Conservation (phyloP, 2,797 vertebrate genomes). For the Sebastes matsubarae region DNA sequence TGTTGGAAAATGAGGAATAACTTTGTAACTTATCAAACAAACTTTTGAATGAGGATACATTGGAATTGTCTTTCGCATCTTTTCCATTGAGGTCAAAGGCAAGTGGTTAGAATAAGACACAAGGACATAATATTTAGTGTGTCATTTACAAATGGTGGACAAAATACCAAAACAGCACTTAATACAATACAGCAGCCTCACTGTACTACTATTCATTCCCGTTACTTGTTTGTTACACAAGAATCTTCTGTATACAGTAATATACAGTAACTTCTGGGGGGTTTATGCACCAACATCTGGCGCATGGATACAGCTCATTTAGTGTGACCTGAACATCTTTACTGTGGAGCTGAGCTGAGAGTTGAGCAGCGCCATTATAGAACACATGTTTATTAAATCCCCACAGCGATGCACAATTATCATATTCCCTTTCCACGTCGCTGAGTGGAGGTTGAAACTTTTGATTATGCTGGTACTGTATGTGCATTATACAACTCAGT, state of each 20-base stretch:
- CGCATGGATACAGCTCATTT: background rate
- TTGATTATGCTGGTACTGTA: slow-evolving; percentile 27
- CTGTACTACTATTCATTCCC: background rate
- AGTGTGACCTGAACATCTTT: slow-evolving; percentile 16
- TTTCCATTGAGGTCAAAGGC: background rate
- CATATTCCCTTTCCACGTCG: slow-evolving; percentile 43
- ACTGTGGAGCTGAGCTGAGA: background rate
- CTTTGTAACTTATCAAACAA: too few relatives aligned
- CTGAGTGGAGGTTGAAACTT: slow-evolving; percentile 37
- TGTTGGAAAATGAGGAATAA: too few relatives aligned
- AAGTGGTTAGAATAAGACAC: background rate
- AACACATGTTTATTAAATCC: slow-evolving; percentile 43
- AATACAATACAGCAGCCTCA: background rate
- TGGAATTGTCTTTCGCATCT: too few relatives aligned
- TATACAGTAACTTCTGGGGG: background rate
- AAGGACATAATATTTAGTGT: background rate
- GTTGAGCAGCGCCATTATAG: background rate
- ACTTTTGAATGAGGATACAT: too few relatives aligned
- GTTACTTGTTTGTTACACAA: background rate
- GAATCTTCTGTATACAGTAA: background rate
- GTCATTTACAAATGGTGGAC: background rate
- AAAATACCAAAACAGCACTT: background rate
- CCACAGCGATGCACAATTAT: slow-evolving; percentile 31
- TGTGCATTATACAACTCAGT: slow-evolving; percentile 37
- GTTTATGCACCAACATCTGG: background rate